A percentile compares a stretch with the other conserved stretches of the same genome.
phyloP scores from a whole-genome alignment of 2,888 invertebrate species.

The Cephus pulcher region DNA sequence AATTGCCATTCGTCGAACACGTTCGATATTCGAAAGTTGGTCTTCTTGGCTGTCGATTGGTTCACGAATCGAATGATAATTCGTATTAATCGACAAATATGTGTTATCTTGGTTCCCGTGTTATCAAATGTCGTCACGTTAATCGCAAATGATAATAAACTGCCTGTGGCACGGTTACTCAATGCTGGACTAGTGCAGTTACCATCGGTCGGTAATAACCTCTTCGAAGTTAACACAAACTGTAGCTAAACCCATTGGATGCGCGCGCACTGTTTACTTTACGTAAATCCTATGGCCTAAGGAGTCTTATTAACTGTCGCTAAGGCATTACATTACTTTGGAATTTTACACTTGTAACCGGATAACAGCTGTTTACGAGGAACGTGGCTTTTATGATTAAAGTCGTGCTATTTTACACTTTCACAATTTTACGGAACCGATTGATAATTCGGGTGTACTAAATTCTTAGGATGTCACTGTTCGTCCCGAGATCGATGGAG shows the following conservation, averaged over 20 bases:
- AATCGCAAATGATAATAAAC: not conserved
- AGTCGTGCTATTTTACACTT: not conserved
- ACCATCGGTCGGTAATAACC: not conserved
- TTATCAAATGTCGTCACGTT: not conserved
- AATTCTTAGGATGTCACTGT: not conserved
- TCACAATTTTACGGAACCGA: not conserved
- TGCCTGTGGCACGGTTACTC: not conserved
- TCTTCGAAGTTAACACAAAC: not conserved
- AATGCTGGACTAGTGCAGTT: not conserved
- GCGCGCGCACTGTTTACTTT: not conserved
- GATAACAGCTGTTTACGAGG: not conserved
- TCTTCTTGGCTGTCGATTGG: not conserved
- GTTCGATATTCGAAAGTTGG: not conserved
- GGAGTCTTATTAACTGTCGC: not conserved
- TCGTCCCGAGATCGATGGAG: not conserved
- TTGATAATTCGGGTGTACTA: not conserved
- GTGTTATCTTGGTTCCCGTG: not conserved
- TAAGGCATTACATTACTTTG: not conserved
- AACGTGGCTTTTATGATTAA: not conserved
- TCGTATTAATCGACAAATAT: not conserved
- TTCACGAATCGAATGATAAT: not conserved
- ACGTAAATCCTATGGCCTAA: not conserved
- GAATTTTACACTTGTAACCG: not conserved
- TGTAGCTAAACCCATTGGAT: not conserved
- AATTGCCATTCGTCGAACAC: not conserved